Base-by-base conservation (phyloP, 2,797 vertebrate genomes). In the Cryptoblepharus egeriae region DNA sequence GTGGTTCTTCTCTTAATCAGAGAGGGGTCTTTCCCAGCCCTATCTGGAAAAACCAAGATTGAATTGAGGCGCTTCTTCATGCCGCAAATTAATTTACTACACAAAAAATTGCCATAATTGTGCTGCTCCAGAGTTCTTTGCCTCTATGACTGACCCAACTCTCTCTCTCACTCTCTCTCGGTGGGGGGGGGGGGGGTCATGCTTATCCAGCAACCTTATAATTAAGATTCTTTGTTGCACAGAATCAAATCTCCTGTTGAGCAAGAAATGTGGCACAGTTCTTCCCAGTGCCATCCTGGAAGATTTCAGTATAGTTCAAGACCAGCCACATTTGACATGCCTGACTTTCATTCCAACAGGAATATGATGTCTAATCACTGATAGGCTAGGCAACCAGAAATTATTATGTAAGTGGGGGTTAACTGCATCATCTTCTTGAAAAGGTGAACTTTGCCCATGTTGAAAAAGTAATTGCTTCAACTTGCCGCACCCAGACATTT, bases 341-440 rank as follows among this genome's bases (percentile, higher is more conserved):
- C 78, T 86, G 52, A 35, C 74, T 79, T 75, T 88, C 88, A 89
- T 92, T 93, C 87, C 91, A 22, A 89, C 11, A 83, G 92, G 92
- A 92, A 90, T 89, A 83, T 91, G 86, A 82, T 90, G 89, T 91
- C 87, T 88, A 89, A 89, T 49, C 45, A 9, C 45, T 12, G 13
- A 49, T 49, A 49, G 45, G 45, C 45, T 49, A 49, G 92, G 63
- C 10, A 89, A 86, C 87, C 85, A 92, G 85, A 89, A 87, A 85
- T 82, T 89, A 72, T 52, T 64, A 80, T 74, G 84, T 18, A 24
- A 20, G 45, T 80, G 84, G 84, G 78, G 81, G 85, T 91, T 92
- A 89, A 90, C 79, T 74, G 37, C 85, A 89, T 85, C 89, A 91
- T 58, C 88, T 91, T 90, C 88, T 90, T 74, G 37, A 0, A 83